These are phyloP conservation scores for Ornithoptera priamus DNA, from an alignment of 2,888 invertebrate species.

Conservation along the genomic window DNA sequence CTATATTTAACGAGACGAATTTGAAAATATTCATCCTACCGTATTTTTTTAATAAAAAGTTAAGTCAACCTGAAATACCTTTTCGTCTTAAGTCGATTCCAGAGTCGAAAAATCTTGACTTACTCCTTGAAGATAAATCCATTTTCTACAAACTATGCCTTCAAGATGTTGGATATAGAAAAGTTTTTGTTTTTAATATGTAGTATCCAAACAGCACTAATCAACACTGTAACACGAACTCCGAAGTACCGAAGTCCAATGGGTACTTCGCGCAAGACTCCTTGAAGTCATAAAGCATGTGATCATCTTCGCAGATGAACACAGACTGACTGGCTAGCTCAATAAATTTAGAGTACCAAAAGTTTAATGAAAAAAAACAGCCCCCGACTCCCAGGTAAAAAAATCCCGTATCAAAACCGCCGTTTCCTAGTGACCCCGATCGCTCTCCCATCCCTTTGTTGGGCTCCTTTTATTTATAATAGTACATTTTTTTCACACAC, in stretches of 20 bases:
- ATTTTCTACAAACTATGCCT: constrained; percentile 51
- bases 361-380: constrained; percentile 62
- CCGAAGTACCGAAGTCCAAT: constrained; percentile 49
- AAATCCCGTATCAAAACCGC: constrained; percentile 78
- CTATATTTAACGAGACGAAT: constrained; percentile 17
- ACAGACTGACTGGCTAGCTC: constrained; percentile 77
- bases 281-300: constrained; percentile 68
- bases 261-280: constrained; percentile 55
- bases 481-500: constrained; percentile 78
- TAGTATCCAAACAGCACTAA: constrained; percentile 38
- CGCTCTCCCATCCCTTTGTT: constrained; percentile 78
- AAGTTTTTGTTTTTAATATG: constrained; percentile 23
- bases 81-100: constrained; percentile 77
- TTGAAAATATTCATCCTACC: background rate
- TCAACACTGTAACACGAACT: constrained; percentile 29
- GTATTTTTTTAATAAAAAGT: constrained; percentile 30
- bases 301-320: constrained; percentile 79
- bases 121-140: constrained; percentile 77
- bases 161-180: constrained; percentile 30
- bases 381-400: constrained; percentile 74
- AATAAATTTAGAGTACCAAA: constrained; percentile 62
- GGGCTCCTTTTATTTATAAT: constrained; percentile 76
- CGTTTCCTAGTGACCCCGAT: constrained; percentile 81
- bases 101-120: constrained; percentile 80
- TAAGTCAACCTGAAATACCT: constrained; percentile 54